Evolutionary conservation across 1,140 invertebrate genomes (phyloP), one percentile per base, ranked within the genome.

Genomic region (Psilanteris sp.): DNA sequence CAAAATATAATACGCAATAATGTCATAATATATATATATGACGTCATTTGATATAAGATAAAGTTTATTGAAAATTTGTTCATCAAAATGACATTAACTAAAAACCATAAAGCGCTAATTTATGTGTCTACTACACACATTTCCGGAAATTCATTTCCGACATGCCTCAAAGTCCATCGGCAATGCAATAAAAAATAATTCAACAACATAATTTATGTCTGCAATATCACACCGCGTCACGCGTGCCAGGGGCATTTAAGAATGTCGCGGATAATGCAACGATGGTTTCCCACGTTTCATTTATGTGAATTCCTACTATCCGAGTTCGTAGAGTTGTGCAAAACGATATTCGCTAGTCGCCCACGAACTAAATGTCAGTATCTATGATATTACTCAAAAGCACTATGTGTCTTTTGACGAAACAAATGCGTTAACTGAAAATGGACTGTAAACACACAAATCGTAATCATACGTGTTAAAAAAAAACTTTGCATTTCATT

Each of bases 301-400:
- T 52, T 52, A 52, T 36, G 46, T 15, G 46, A 52, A 52, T 52
- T 36, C 32, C 46, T 15, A 52, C 46, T 24, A 36, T 36, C 36
- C 31, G 32, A 36, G 11, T 18, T 24, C 36, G 46, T 52, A 36
- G 46, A 24, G 20, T 41, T 11, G 27, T 13, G 10, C 27, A 8
- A 39, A 39, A 6, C 16, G 36, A 39, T 39, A 39, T 39, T 10
- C 20, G 22, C 9, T 50, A 20, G 18, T 20, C 18, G 8, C 10
- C 16, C 10, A 15, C 20, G 46, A 52, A 36, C 46, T 15, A 52
- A 52, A 52, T 20, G 31, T 50, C 44, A 15, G 29, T 14, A 7
- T 4, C 31, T 4, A 2, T 52, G 20, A 52, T 52, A 52, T 36
- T 36, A 14, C 11, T 36, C 9, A 24, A 43, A 43, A 27, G 15